These are phyloP conservation scores for Phymanthus crucifer DNA, from an alignment of 92 coral and sea anemone genomes.

Conservation along the genomic window DNA sequence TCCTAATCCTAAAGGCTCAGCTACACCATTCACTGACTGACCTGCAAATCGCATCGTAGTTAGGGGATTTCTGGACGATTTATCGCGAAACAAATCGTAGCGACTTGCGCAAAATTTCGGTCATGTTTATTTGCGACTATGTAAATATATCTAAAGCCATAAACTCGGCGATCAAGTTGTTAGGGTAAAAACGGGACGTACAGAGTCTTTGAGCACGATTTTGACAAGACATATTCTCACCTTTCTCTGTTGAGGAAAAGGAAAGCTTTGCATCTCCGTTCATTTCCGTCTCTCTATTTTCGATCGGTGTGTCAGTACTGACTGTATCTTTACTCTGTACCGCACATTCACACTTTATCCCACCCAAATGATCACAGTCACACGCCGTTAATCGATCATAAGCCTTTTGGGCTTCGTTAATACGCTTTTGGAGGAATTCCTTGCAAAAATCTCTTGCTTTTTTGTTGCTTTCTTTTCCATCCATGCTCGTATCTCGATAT, in stretches of 20 bases:
- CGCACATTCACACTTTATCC: constrained; percentile 21
- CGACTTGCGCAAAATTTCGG: too few species aligned
- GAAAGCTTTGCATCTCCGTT: background rate
- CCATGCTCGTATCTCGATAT: background rate
- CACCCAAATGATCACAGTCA: constrained; percentile 40
- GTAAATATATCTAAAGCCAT: too few species aligned
- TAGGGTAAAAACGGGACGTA: too few species aligned
- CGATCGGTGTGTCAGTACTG: background rate
- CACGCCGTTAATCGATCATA: constrained; percentile 33
- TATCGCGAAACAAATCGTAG: too few species aligned
- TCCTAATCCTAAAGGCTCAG: too few species aligned
- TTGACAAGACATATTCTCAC: constrained; percentile 5
- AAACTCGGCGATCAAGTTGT: too few species aligned
- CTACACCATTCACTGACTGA: too few species aligned
- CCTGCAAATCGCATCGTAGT: too few species aligned
- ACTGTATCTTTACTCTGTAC: background rate
- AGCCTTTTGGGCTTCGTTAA: constrained; percentile 21
- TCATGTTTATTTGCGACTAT: too few species aligned
- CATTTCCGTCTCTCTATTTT: background rate
- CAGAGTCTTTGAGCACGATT: too few species aligned
- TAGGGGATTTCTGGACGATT: too few species aligned
- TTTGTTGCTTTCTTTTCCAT: background rate
- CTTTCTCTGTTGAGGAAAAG: background rate
- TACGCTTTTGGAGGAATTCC: constrained; percentile 10
- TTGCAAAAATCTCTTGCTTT: constrained; percentile 19